These are phyloP conservation scores for Apostichopus parvimensis DNA, from an alignment of 35 echinoderm and acorn worm genomes.

Conservation along the genomic window DNA sequence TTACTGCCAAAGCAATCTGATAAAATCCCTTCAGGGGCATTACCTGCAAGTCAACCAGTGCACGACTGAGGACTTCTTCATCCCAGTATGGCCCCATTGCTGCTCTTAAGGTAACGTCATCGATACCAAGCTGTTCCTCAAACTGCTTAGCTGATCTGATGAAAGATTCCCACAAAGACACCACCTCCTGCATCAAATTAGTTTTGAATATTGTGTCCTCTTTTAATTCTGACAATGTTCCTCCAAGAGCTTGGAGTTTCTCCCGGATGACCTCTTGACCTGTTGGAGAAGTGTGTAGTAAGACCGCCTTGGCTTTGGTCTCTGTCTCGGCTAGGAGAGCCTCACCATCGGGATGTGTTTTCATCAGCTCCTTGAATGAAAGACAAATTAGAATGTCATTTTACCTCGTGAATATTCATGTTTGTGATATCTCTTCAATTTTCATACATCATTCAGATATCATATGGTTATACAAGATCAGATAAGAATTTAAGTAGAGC, in stretches of 20 bases:
- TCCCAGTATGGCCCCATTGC: background rate
- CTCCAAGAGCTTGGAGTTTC: background rate
- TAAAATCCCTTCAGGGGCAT: background rate
- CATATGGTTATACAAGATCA: no score
- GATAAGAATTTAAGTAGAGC: no score
- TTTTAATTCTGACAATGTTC: background rate
- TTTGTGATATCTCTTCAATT: no score
- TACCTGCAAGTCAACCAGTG: constrained; percentile 12
- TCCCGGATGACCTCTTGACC: constrained; percentile 27
- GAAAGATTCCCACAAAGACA: constrained; percentile 34
- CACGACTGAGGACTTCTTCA: background rate
- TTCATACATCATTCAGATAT: no score
- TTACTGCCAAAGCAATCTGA: no score
- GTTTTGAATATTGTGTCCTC: background rate
- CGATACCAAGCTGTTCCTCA: background rate
- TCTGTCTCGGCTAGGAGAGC: background rate
- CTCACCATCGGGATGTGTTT: constrained; percentile 1
- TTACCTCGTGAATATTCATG: no score
- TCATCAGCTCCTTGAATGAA: background rate
- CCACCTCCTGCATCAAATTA: background rate
- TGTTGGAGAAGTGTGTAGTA: background rate
- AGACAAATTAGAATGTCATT: background rate
- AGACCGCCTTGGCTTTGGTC: background rate
- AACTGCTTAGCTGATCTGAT: background rate
- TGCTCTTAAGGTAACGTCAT: background rate